Base-by-base conservation (phyloP, 2,797 vertebrate species). In the Myoxocephalus aenaeus region DNA sequence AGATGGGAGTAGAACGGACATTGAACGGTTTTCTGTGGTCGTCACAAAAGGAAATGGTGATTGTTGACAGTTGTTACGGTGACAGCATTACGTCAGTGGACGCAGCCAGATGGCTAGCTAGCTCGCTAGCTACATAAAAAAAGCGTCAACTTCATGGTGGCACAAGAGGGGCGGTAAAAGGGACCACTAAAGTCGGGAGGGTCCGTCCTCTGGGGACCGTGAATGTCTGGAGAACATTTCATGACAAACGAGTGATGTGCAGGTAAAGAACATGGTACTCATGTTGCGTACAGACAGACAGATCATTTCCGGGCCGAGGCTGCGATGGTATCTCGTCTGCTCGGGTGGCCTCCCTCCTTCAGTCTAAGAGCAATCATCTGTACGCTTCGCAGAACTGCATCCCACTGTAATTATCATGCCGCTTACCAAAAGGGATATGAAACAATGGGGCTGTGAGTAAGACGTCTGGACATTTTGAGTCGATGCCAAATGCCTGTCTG, bases 361-460 rank as follows among this genome's bases (percentile, higher is more conserved):
- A 40, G 79, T 69, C 63, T 40, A 80, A 78, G 85, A 82, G 82
- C 75, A 90, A 90, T 90, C 83, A 79, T 87, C 84, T 87, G 84
- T 84, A 70, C 59, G 17, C 79, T 75, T 84, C 59, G 76, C 87
- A 89, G 81, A 82, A 75, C 81, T 75, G 80, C 86, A 82, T 89
- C 89, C 81, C 90, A 59, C 85, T 79, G 80, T 92, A 92, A 93
- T 93, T 88, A 93, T 87, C 85, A 78, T 70, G 87, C 89, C 46
- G 84, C 86, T 89, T 86, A 90, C 88, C 77, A 74, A 89, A 85
- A 89, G 81, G 90, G 87, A 92, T 92, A 88, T 90, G 92, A 93
- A 93, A 93, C 92, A 93, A 93, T 92, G 87, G 86, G 80, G 81
- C 93, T 93, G 92, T 94, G 92, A 94, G 92, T 93, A 92, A 94